Percentiles rank a stretch among this genome's conserved stretches.
These are phyloP conservation scores for Abrostola triplasia DNA, from an alignment of 2,888 invertebrate genomes.

Conservation along the genomic window DNA sequence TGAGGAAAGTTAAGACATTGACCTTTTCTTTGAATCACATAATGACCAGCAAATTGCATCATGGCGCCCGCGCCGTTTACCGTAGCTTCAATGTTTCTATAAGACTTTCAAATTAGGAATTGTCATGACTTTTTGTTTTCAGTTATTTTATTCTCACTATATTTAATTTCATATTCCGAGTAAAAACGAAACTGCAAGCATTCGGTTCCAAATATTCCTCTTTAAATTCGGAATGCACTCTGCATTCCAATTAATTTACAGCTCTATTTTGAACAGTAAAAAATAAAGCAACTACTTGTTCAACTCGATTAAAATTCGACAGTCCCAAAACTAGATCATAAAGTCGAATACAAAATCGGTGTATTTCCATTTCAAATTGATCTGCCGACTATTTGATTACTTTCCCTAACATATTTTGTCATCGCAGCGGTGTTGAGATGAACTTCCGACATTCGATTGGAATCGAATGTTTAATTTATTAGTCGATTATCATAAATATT, in stretches of 20 bases:
- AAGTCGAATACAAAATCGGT: conserved; percentile 26
- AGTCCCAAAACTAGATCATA: conserved; percentile 33
- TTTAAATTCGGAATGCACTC: not conserved
- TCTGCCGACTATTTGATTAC: conserved; percentile 27
- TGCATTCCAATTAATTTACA: conserved; percentile 3
- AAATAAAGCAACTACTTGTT: conserved; percentile 1
- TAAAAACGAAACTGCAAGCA: not conserved
- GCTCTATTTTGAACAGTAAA: conserved; percentile 5
- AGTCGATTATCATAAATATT: conserved; percentile 28
- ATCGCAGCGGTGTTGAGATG: conserved; percentile 8
- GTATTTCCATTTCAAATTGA: conserved; percentile 44
- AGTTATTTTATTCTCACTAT: not conserved
- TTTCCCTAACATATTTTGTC: conserved; percentile 35
- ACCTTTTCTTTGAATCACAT: conserved; percentile 50
- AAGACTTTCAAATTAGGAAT: no score
- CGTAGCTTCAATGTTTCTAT: not conserved
- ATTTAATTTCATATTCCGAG: not conserved
- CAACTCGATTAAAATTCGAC: conserved; percentile 28
- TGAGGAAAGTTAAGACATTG: conserved; percentile 60
- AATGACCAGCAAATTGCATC: conserved; percentile 33
- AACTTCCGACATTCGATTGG: conserved; percentile 40
- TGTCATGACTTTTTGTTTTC: not conserved
- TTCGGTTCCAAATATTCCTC: not conserved
- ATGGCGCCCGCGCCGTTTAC: conserved; percentile 7
- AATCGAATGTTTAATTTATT: conserved; percentile 37